A percentile compares a stretch with the other conserved stretches of the same genome.
Conservation (phyloP, 2,113 vertebrate species). For the Aramus guarauna region DNA sequence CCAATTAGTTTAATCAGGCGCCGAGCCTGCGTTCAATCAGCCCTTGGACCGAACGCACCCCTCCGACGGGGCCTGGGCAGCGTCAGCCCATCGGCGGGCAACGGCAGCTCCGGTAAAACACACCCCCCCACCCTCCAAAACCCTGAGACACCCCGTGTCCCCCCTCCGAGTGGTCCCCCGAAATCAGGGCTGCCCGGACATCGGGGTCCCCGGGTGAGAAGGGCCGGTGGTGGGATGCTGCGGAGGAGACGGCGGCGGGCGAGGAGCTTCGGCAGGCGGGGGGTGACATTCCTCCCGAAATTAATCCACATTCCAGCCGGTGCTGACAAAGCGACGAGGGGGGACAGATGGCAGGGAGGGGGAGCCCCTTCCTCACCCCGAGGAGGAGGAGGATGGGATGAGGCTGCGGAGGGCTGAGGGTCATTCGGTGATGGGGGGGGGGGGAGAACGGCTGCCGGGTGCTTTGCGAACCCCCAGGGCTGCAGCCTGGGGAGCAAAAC, state of each 20-base stretch:
- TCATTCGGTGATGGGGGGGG: background rate
- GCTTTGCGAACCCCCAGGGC: background rate
- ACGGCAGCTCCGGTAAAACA: background rate
- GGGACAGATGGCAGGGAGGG: background rate
- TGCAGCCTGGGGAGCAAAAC: background rate
- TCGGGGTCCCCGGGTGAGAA: background rate
- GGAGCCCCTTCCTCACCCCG: background rate
- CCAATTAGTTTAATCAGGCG: background rate
- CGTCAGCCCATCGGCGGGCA: background rate
- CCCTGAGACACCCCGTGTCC: background rate
- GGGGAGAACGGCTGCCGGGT: background rate
- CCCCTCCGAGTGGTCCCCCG: background rate
- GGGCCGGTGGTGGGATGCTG: background rate
- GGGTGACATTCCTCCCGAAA: slow-evolving; percentile 40
- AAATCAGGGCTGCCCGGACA: background rate
- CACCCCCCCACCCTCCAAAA: background rate
- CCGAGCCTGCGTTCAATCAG: background rate
- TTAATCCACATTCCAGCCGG: slow-evolving; percentile 41
- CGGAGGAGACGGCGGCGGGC: background rate
- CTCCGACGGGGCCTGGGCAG: background rate
- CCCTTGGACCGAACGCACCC: background rate
- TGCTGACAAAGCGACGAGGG: slow-evolving; percentile 22
- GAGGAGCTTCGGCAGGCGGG: background rate
- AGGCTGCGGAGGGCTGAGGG: background rate
- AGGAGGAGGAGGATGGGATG: background rate